Evolutionary conservation across 2,888 invertebrate species (phyloP), one percentile per base, ranked within the genome.

Genomic region (Phortica okadai): DNA sequence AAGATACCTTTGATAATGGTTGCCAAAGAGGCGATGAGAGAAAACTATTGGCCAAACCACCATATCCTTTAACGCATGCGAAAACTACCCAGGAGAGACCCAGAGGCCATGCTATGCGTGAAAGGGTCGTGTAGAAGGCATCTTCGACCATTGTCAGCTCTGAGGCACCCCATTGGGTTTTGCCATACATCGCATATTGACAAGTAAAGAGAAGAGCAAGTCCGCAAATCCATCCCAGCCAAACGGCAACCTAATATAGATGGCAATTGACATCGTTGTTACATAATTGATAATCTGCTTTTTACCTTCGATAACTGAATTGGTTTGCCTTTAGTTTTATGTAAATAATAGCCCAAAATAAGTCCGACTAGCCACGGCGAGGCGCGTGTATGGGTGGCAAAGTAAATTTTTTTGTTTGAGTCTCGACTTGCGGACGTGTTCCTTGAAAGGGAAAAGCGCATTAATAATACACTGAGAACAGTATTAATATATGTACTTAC

Each of bases 1-100:
- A 90, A 10, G 89, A 89, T 1, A 90, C 76, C 45, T 83, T 84
- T 1, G 86, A 84, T 1, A 90, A 77, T 0, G 90, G 90, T 33
- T 89, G 86, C 90, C 90, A 90, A 8, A 89, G 79, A 3, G 85
- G 77, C 69, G 82, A 85, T n/a, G 90, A 86, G 2, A 91, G 82
- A 58, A 91, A 83, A 10, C 79, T 81, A 64, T 89, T 84, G 7
- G 84, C 80, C 66, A 83, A 74, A 0, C 91, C 90, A 0, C 88
- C 90, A 54, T 87, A 83, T 0, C 89, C 90, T 14, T 88, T 83
- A 45, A 84, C 79, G 67, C 90, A 90, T 16, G 88, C 89, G 50
- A 88, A 90, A 1, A 90, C 87, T 5, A 90, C 82, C 89, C 90
- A 90, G 10, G 86, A 84, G 1, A 90, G 75, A 0, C 78, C 84